A percentile compares a stretch with the other conserved stretches of the same genome.
phyloP scores from a whole-genome alignment of 2,113 vertebrate species.

The Lycaon pictus region DNA sequence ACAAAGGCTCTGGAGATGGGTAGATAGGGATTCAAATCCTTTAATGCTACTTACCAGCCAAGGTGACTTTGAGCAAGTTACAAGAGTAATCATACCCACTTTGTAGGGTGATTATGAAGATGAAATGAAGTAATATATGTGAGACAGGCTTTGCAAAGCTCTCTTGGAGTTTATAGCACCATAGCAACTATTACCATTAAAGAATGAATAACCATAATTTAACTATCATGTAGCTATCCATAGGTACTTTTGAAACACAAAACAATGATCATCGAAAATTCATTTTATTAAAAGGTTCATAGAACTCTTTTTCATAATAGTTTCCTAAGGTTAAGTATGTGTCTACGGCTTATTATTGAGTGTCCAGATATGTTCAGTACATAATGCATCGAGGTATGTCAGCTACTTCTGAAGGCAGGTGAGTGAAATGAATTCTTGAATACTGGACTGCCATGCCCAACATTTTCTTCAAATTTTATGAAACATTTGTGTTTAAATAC shows the following conservation, averaged over 20 bases:
- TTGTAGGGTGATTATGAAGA: background rate
- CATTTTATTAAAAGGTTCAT: constrained; percentile 39
- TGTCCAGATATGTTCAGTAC: background rate
- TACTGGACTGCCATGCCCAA: constrained; percentile 10
- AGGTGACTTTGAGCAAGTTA: constrained; percentile 15
- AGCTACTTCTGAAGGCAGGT: constrained; percentile 51
- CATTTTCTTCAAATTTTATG: constrained; percentile 81
- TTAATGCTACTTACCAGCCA: constrained; percentile 47
- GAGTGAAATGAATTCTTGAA: constrained; percentile 56
- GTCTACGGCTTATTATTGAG: constrained; percentile 30
- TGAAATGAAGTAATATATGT: constrained; percentile 22
- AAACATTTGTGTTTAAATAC: constrained; percentile 86
- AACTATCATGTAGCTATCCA: constrained; percentile 29
- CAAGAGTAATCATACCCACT: background rate
- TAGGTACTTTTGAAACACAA: constrained; percentile 51
- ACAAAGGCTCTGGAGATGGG: background rate
- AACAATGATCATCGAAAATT: constrained; percentile 58
- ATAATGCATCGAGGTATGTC: background rate
- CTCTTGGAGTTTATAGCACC: constrained; percentile 39
- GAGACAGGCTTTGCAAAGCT: constrained; percentile 25
- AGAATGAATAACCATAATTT: constrained; percentile 38
- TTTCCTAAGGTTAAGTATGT: constrained; percentile 26
- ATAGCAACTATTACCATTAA: constrained; percentile 12
- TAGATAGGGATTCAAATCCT: background rate
- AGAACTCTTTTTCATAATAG: background rate